Percentiles rank a stretch among this genome's conserved stretches.
phyloP scores from a whole-genome alignment of 2,113 vertebrate genomes.

The Anhinga rufa region DNA sequence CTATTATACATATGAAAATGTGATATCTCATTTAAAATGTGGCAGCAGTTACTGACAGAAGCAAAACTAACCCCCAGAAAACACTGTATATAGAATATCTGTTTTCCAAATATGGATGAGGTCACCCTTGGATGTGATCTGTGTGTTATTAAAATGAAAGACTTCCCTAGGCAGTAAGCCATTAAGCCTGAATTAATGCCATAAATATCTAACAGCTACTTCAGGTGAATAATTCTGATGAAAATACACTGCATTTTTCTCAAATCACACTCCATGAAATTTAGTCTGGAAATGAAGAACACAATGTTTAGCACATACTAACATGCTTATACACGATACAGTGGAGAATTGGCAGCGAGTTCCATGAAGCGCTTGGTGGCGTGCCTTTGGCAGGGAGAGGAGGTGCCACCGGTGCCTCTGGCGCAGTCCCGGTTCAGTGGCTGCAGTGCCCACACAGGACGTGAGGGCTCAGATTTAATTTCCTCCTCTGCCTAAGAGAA shows the following conservation, averaged over 20 bases:
- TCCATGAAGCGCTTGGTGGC: fast-evolving
- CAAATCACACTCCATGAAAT: background rate
- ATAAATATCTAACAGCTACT: background rate
- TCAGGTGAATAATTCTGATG: background rate
- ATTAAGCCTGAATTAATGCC: background rate
- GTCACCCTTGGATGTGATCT: background rate
- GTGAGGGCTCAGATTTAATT: background rate
- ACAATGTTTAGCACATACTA: background rate
- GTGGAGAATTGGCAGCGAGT: fast-evolving
- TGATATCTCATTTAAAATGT: background rate
- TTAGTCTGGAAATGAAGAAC: background rate
- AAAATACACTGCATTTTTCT: background rate
- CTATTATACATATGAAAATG: background rate
- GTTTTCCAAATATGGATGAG: background rate
- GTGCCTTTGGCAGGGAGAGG: background rate
- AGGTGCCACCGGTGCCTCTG: background rate
- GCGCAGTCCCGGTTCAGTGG: background rate
- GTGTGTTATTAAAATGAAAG: background rate
- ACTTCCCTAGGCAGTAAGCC: background rate
- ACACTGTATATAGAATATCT: background rate
- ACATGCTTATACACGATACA: fast-evolving
- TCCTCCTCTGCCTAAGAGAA: background rate
- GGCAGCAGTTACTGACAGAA: background rate
- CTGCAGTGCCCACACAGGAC: background rate
- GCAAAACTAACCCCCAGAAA: background rate